phyloP scores from a whole-genome alignment of 2,888 invertebrate species.

The Alitta virens region DNA sequence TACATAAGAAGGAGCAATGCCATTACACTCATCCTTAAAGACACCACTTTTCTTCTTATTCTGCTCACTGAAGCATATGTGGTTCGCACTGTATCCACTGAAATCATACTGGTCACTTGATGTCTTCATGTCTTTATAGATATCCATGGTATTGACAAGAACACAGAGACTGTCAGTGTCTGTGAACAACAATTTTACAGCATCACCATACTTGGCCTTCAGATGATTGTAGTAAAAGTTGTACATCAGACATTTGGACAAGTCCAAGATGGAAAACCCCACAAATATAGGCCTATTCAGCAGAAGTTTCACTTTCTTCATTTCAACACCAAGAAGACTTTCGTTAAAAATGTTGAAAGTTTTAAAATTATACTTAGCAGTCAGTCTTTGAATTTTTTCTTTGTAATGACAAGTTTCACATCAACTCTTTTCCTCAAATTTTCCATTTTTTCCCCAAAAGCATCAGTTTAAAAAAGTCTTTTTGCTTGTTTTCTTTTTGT shows the following conservation, averaged over 20 bases:
- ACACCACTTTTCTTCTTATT: too few relatives aligned
- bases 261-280: slow-evolving; percentile 53
- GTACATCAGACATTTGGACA: slow-evolving; percentile 30
- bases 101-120: slow-evolving; percentile 3
- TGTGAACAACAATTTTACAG: not conserved
- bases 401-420: slow-evolving; percentile 34
- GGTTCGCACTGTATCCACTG: not conserved
- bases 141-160: not conserved
- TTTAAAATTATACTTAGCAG: slow-evolving; percentile 23
- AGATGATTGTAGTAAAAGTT: slow-evolving; percentile 40
- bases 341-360: slow-evolving; percentile 40
- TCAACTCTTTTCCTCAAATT: slow-evolving; percentile 53
- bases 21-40: too few relatives aligned
- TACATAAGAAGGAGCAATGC: too few relatives aligned
- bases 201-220: slow-evolving; percentile 34
- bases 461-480: slow-evolving; percentile 48
- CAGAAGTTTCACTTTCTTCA: slow-evolving; percentile 17
- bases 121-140: slow-evolving; percentile 41
- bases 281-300: slow-evolving; percentile 46
- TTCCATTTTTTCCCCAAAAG: slow-evolving; percentile 56
- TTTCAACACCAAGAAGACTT: slow-evolving; percentile 48
- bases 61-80: too few relatives aligned
- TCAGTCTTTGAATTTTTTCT: not conserved
- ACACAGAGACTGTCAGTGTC: slow-evolving; percentile 39
- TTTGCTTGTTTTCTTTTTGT: slow-evolving; percentile 34